phyloP scores from a whole-genome alignment of 1,140 invertebrate species.

The Druon quercuslanigerum region DNA sequence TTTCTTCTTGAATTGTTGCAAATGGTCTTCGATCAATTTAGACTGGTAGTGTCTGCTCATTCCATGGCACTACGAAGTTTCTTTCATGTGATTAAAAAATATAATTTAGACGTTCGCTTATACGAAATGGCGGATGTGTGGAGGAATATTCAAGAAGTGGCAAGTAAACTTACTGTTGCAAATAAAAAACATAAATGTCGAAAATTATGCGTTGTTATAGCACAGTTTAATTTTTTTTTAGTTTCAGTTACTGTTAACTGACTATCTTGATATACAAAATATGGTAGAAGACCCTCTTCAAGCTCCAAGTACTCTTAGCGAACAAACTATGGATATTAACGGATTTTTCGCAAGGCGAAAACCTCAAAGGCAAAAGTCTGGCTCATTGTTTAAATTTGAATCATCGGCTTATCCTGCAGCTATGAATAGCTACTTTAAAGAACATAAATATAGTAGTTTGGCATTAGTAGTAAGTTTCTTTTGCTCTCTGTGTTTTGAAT shows the following conservation, averaged over 20 bases:
- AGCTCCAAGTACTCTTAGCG: slow-evolving; percentile 76
- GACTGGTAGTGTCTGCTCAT: slow-evolving; percentile 83
- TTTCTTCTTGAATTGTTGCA: slow-evolving; percentile 78
- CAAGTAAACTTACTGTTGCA: slow-evolving; percentile 73
- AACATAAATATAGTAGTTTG: slow-evolving; percentile 70
- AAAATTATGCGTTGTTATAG: background rate
- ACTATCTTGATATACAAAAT: slow-evolving; percentile 90
- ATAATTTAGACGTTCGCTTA: slow-evolving; percentile 76
- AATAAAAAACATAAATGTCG: slow-evolving; percentile 3
- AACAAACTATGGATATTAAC: slow-evolving; percentile 80
- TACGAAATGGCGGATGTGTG: slow-evolving; percentile 92
- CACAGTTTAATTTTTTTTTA: slow-evolving; percentile 66
- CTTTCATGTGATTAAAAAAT: slow-evolving; percentile 76
- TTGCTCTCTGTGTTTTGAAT: too few species aligned
- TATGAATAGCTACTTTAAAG: slow-evolving; percentile 81
- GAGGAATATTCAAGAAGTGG: slow-evolving; percentile 91
- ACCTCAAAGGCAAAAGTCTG: slow-evolving; percentile 79
- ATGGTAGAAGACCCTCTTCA: slow-evolving; percentile 78
- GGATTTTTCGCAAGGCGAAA: slow-evolving; percentile 82
- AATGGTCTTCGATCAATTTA: slow-evolving; percentile 85
- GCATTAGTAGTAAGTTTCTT: slow-evolving; percentile 53
- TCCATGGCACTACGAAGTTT: slow-evolving; percentile 79
- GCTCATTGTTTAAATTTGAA: slow-evolving; percentile 86
- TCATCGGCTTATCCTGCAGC: slow-evolving; percentile 85
- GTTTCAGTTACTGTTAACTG: slow-evolving; percentile 86